These are phyloP conservation scores for Furcifer pardalis DNA, from an alignment of 2,797 vertebrate genomes.

Conservation along the genomic window DNA sequence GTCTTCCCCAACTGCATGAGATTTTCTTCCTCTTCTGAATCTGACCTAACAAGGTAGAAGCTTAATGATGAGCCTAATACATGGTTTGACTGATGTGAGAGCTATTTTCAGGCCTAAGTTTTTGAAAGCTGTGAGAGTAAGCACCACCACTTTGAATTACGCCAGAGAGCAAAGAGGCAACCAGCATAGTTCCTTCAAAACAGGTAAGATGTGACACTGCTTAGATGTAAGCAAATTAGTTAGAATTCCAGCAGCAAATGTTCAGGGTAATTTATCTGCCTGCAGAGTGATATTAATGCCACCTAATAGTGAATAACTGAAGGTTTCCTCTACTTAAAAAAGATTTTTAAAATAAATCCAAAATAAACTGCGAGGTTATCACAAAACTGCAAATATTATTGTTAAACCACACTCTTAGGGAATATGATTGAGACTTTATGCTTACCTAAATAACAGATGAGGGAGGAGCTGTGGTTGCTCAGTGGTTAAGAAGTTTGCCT, in stretches of 20 bases:
- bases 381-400: slow-evolving; percentile 9
- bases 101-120: neutral
- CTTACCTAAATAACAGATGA: neutral
- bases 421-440: neutral
- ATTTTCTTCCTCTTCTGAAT: neutral
- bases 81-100: neutral
- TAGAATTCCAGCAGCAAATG: slow-evolving; percentile 1
- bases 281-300: slow-evolving; percentile 22
- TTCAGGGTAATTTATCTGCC: slow-evolving; percentile 53
- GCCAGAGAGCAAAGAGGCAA: neutral
- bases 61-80: neutral
- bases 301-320: slow-evolving; percentile 39
- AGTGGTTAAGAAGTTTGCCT: no score
- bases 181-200: neutral
- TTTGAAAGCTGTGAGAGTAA: neutral
- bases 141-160: neutral
- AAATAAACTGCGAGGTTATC: neutral
- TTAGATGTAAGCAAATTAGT: neutral
- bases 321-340: slow-evolving; percentile 11
- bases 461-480: no score
- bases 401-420: slow-evolving; percentile 3
- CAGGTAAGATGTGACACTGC: neutral
- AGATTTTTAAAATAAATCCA: neutral
- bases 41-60: neutral
- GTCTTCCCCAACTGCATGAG: no score